phyloP scores from a whole-genome alignment of 2,888 invertebrate genomes.

The Folsomia manolachei region DNA sequence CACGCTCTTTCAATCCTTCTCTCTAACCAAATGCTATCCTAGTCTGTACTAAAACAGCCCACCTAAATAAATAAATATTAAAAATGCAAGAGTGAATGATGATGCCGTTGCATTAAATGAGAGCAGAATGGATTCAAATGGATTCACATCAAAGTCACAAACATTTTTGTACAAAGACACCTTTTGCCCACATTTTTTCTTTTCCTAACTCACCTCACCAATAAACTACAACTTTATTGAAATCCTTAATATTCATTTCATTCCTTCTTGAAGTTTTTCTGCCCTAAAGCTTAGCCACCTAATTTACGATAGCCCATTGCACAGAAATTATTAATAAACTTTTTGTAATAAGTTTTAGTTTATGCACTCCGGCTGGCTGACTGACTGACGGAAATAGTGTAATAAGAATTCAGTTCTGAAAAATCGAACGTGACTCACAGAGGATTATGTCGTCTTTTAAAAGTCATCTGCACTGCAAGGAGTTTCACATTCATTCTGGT shows the following conservation, averaged over 20 bases:
- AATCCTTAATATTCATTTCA: background rate
- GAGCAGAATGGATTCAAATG: background rate
- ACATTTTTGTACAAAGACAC: no score
- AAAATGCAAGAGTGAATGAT: background rate
- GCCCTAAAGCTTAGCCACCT: background rate
- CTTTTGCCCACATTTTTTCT: background rate
- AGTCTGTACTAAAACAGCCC: no score
- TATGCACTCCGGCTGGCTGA: no score
- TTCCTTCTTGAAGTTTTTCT: background rate
- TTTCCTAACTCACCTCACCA: background rate
- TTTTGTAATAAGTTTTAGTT: no score
- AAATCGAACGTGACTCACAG: constrained; percentile 15
- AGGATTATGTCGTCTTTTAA: constrained; percentile 13
- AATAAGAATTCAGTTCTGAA: background rate
- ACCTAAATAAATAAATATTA: background rate
- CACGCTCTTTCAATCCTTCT: constrained; percentile 25
- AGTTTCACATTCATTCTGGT: background rate
- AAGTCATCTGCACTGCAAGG: constrained; percentile 3
- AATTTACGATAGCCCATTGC: constrained; percentile 4
- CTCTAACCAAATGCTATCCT: background rate
- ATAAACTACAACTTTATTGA: background rate
- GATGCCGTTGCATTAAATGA: background rate
- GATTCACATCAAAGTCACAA: no score
- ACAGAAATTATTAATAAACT: constrained; percentile 4
- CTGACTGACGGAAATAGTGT: no score